Base-by-base conservation (phyloP, 2,888 invertebrate species). In the Napeogenes inachia region DNA sequence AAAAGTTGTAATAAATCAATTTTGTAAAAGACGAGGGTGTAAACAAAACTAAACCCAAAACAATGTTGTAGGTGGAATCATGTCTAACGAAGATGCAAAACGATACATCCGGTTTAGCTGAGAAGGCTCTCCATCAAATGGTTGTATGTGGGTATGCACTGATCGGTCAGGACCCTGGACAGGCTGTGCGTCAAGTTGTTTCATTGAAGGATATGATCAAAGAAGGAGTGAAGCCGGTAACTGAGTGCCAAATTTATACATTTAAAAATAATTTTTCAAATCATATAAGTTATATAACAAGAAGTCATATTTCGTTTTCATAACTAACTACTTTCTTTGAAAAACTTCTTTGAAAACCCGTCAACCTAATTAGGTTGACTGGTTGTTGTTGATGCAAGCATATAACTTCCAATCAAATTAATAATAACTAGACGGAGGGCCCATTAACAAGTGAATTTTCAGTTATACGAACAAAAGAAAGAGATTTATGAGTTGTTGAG, bases 81-180 rank as follows among this genome's bases (percentile, higher is more conserved):
- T 89, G 89, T 56, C 71, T 89, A 2, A 33, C 62, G 10, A 68
- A 71, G n/a, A 77, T 75, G 42, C 81, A 85, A 61, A 87, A 86
- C 56, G 76, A 76, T 46, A 88, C 87, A 0, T 67, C 82, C 45
- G 71, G 75, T 0, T 62, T 89, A n/a, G 88, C 89, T 0, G 89
- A 89, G 73, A 88, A 83, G 66, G 85, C 89, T 3, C 73, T 90
- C 0, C 89, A 89, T 59, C 88, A 89, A 71, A 89, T 90, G 89
- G 89, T 89, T 53, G 81, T 89, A 2, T 90, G 89, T 62, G 89
- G 89, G 0, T 89, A 89, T 60, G 88, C 89, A 0, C 72, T 89
- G 63, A 89, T 89, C 3, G 89, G 89, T 0, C 89, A 89, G 54
- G 88, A 89, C n/a, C 89, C 89, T 0, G 76, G 81, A 6, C 78